These are phyloP conservation scores for Trachurus trachurus DNA, from an alignment of 2,797 vertebrate genomes.

Conservation along the genomic window DNA sequence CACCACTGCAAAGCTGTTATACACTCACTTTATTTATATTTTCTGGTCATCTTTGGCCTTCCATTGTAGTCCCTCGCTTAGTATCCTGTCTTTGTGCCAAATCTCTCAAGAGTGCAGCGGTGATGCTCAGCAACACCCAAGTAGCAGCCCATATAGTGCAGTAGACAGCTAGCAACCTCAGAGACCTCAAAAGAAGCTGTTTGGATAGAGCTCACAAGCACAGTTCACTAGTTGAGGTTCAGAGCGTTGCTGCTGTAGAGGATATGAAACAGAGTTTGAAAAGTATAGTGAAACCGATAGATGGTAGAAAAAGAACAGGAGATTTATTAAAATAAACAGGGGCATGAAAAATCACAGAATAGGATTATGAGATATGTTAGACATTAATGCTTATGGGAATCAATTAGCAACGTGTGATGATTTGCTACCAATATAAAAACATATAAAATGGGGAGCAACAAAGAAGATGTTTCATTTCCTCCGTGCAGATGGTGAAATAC, in stretches of 20 bases:
- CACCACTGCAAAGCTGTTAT: not conserved
- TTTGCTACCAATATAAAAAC: not conserved
- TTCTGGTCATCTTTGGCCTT: too few species aligned
- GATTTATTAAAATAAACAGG: slow-evolving; percentile 48
- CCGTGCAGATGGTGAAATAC: not conserved
- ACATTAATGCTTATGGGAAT: slow-evolving; percentile 21
- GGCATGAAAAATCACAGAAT: slow-evolving; percentile 14
- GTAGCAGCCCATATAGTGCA: not conserved
- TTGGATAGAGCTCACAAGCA: slow-evolving; percentile 7
- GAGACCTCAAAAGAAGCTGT: slow-evolving; percentile 14
- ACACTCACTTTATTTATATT: not conserved
- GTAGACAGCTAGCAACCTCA: slow-evolving; percentile 21
- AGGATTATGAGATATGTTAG: not conserved
- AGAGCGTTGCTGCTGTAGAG: slow-evolving; percentile 19
- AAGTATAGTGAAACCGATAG: slow-evolving; percentile 40
- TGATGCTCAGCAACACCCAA: slow-evolving; percentile 6
- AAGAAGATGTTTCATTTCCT: not conserved
- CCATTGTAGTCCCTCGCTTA: too few species aligned
- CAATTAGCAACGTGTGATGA: slow-evolving; percentile 1
- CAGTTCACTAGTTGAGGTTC: not conserved
- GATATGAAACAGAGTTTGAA: slow-evolving; percentile 10
- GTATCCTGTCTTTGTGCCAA: slow-evolving; percentile 6
- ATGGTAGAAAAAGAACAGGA: slow-evolving; percentile 50
- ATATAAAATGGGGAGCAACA: not conserved
- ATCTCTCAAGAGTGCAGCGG: slow-evolving; percentile 25